A percentile compares a stretch with the other conserved stretches of the same genome.
phyloP scores from a whole-genome alignment of 2,797 vertebrate genomes.

The Atherinosoma microstoma region DNA sequence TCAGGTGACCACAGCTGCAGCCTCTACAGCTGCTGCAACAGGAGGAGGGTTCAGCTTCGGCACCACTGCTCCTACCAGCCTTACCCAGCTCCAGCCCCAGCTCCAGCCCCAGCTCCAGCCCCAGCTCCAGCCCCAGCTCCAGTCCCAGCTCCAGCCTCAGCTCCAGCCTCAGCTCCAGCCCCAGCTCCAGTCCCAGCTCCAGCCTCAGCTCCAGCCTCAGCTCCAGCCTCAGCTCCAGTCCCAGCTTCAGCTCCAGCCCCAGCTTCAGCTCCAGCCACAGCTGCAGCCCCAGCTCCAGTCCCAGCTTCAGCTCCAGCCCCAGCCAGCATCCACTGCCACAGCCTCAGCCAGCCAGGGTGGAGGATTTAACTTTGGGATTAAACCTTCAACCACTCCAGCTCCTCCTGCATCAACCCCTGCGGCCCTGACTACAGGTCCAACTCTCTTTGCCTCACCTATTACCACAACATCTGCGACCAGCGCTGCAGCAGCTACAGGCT shows the following conservation, averaged over 20 bases:
- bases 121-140: too few species aligned
- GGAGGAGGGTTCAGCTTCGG: constrained; percentile 79
- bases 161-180: too few species aligned
- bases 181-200: too few species aligned
- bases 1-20: constrained; percentile 69
- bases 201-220: too few species aligned
- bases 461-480: constrained; percentile 44
- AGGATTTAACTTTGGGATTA: constrained; percentile 83
- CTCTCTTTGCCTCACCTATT: constrained; percentile 81
- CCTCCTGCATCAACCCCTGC: constrained; percentile 60
- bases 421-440: constrained; percentile 44
- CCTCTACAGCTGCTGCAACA: constrained; percentile 50
- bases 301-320: too few species aligned
- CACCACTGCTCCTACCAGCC: constrained; percentile 57
- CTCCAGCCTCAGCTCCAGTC: too few species aligned
- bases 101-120: constrained; percentile 47
- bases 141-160: too few species aligned
- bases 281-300: too few species aligned
- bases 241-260: too few species aligned
- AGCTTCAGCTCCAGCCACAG: too few species aligned
- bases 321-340: constrained; percentile 28
- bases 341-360: constrained; percentile 60
- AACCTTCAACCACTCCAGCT: constrained; percentile 83
- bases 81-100: constrained; percentile 55
- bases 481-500: constrained; percentile 63